Conservation (phyloP, 23 tunicate genomes). For the Trididemnum nubilum region DNA sequence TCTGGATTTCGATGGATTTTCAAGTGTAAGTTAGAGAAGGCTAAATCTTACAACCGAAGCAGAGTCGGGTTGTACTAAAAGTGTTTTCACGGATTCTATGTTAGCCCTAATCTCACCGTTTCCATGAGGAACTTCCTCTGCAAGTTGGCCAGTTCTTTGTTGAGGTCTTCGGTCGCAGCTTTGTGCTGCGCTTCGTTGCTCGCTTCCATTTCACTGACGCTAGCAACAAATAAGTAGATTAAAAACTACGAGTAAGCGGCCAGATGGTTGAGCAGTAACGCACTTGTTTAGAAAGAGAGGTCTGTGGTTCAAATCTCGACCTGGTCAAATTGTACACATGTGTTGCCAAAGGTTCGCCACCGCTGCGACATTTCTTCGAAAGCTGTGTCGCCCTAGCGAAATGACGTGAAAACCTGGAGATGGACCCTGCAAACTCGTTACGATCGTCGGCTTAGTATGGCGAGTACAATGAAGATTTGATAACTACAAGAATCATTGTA, state of each 20-base stretch:
- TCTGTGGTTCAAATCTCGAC: background rate
- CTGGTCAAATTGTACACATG: background rate
- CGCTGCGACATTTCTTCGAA: background rate
- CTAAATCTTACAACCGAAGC: no score
- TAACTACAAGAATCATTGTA: no score
- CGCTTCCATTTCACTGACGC: constrained; percentile 37
- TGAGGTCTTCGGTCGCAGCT: constrained; percentile 43
- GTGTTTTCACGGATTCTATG: no score
- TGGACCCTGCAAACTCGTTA: background rate
- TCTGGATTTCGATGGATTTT: no score
- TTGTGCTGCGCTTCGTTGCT: constrained; percentile 37
- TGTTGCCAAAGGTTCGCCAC: background rate
- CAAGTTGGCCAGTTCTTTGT: constrained; percentile 44
- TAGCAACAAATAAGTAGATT: background rate
- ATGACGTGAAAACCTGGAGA: background rate
- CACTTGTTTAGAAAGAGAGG: background rate
- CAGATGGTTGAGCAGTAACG: no score
- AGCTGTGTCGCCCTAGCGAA: background rate
- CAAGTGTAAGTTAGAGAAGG: no score
- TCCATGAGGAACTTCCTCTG: constrained; percentile 66
- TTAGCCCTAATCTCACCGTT: constrained; percentile 29
- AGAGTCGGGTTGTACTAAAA: no score
- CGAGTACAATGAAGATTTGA: background rate
- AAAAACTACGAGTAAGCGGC: no score
- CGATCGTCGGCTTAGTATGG: background rate